phyloP scores from a whole-genome alignment of 2,797 vertebrate genomes.

The Phrynocephalus forsythii region DNA sequence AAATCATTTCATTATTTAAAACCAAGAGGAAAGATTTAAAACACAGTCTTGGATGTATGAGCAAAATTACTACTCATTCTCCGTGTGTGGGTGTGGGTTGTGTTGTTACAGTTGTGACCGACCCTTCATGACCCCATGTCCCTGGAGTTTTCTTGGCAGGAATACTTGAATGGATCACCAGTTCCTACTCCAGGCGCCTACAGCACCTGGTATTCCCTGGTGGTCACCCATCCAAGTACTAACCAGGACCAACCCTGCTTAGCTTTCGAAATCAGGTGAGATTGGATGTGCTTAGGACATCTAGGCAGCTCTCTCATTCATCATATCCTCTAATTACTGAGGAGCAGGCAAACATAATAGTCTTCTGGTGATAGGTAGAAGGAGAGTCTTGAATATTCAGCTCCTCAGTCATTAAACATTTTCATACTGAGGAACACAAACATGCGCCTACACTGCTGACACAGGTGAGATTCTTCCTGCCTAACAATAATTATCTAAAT shows the following conservation, averaged over 20 bases:
- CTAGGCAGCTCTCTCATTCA: too few species aligned
- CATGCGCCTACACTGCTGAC: neutral
- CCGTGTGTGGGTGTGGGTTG: neutral
- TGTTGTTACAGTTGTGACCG: too few species aligned
- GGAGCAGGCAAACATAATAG: conserved; percentile 19
- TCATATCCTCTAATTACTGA: conserved; percentile 24
- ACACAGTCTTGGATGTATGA: conserved; percentile 33
- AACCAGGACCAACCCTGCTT: too few species aligned
- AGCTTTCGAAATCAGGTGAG: too few species aligned
- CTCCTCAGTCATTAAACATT: neutral
- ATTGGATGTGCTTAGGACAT: too few species aligned
- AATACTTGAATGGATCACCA: too few species aligned
- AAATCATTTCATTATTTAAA: conserved; percentile 55
- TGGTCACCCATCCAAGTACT: too few species aligned
- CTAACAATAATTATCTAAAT: accelerated
- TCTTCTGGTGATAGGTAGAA: conserved; percentile 21
- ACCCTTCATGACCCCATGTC: too few species aligned
- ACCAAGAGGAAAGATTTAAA: conserved; percentile 50
- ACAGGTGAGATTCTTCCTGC: neutral
- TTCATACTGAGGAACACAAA: neutral
- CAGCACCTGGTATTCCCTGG: too few species aligned
- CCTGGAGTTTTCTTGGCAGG: too few species aligned
- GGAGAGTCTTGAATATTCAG: conserved; percentile 27
- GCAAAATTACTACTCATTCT: conserved; percentile 33
- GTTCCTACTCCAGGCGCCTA: too few species aligned